Evolutionary conservation across 1,140 invertebrate species (phyloP), one percentile per base, ranked within the genome.

Genomic region (Drosophila mayri): DNA sequence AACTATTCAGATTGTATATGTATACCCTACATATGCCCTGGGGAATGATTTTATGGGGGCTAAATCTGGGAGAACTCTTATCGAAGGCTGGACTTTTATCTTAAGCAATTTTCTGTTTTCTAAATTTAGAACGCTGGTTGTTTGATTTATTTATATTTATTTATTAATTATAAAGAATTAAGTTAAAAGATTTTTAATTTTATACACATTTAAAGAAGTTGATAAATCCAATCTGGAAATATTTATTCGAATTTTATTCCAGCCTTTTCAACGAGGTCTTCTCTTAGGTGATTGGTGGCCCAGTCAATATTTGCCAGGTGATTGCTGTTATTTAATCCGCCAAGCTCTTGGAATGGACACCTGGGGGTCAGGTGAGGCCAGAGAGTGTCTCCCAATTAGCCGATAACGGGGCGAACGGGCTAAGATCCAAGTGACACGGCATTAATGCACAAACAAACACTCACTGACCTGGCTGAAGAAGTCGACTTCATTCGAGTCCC

Each of bases 301-400:
- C 9, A 41, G 74, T 54, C 74, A 76, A 76, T 68, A 68, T 77
- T 77, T 54, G 57, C 55, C 63, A 38, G 49, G 5, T 40, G 74
- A 76, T 60, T 47, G 50, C 49, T 22, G 52, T n/a, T 38, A 25
- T 43, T 37, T 76, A 76, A 76, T 54, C 73, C 44, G 25, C 20
- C 35, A n/a, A 52, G 28, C 25, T 35, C 18, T 12, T 14, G 37
- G 16, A 30, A 9, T 35, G 47, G 7, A 67, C 35, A 47, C 3
- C 3, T 46, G 66, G 22, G 25, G 30, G 38, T 14, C 57, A 47
- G 68, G 41, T 30, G 52, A 59, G 66, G 61, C 47, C 47, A 77
- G 47, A 77, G 47, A 67, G 46, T 32, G 18, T 6, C 37, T 67
- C 54, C 64, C 75, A 77, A 77, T 76, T 77, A 76, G 44, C 49